Conservation (phyloP, 2,888 invertebrate species). For the Limnephilus auricula region DNA sequence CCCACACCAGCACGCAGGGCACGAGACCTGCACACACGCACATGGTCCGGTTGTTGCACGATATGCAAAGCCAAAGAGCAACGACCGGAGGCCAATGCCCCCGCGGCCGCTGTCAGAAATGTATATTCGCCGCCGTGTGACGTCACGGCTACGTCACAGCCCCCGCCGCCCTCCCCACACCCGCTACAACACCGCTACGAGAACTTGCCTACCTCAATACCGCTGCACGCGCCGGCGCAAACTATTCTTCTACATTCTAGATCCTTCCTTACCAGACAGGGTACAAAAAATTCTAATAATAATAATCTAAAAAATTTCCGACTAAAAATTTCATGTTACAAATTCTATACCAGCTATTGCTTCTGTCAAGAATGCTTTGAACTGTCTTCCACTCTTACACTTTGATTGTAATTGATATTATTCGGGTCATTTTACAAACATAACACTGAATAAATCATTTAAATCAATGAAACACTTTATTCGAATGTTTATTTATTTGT, state of each 20-base stretch:
- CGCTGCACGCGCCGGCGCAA: slow-evolving; percentile 49
- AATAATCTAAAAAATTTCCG: neutral
- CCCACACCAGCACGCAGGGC: slow-evolving; percentile 3
- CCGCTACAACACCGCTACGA: slow-evolving; percentile 71
- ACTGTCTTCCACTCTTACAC: neutral
- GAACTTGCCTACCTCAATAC: slow-evolving; percentile 62
- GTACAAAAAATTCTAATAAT: slow-evolving; percentile 1
- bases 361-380: neutral
- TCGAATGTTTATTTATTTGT: neutral
- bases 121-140: slow-evolving; percentile 59
- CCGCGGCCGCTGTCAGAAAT: slow-evolving; percentile 74
- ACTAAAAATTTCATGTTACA: neutral
- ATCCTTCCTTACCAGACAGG: slow-evolving; percentile 29
- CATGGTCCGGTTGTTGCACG: slow-evolving; percentile 45
- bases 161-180: slow-evolving; percentile 73
- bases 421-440: neutral
- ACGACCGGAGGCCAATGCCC: slow-evolving; percentile 71
- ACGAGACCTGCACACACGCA: slow-evolving; percentile 23
- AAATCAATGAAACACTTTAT: too few relatives aligned
- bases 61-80: slow-evolving; percentile 62
- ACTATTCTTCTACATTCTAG: slow-evolving; percentile 46
- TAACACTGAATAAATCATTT: neutral
- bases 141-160: slow-evolving; percentile 62
- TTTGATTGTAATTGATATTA: neutral
- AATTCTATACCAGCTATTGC: neutral